Evolutionary conservation across 2,797 vertebrate species (phyloP).

Genomic region (Choloepus didactylus): DNA sequence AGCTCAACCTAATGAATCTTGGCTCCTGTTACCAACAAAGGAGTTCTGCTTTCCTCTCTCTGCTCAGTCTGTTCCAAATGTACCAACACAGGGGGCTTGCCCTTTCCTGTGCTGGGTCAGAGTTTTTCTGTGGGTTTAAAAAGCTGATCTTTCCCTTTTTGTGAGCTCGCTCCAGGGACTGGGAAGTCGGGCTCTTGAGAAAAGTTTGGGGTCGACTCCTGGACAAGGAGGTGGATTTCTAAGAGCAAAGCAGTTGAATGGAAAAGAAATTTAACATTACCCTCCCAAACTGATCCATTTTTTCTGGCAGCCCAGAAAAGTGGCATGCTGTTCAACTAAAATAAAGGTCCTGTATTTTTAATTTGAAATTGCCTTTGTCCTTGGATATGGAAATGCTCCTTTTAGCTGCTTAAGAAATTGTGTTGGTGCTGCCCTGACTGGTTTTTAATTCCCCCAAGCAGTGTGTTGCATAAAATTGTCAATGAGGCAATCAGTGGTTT

Average conservation of each 20-base stretch:
- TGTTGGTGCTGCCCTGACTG: constrained; percentile 11
- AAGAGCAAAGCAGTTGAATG: constrained; percentile 51
- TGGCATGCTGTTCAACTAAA: constrained; percentile 41
- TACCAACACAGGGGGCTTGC: background rate
- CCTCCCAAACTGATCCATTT: background rate
- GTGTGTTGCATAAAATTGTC: constrained; percentile 1
- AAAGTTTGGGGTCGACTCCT: constrained; percentile 41
- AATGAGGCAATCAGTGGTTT: constrained; percentile 40
- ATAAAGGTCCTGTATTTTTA: constrained; percentile 63
- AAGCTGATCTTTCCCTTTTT: background rate
- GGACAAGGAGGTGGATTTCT: constrained; percentile 39
- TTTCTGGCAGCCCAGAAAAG: constrained; percentile 43
- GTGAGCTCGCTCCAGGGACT: constrained; percentile 24
- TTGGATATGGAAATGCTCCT: constrained; percentile 15
- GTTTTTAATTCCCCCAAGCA: constrained; percentile 62
- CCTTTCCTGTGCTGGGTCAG: background rate
- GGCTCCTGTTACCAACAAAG: constrained; percentile 72
- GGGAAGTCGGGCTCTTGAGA: background rate
- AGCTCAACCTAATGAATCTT: constrained; percentile 60
- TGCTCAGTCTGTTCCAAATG: constrained; percentile 55
- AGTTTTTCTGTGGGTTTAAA: constrained; percentile 26
- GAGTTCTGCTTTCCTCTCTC: constrained; percentile 61
- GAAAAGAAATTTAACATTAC: constrained; percentile 52
- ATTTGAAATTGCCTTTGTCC: constrained; percentile 42
- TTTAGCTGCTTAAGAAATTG: constrained; percentile 52